Conservation (phyloP, 2,888 invertebrate genomes). For the Eueremaeus valkanovi region DNA sequence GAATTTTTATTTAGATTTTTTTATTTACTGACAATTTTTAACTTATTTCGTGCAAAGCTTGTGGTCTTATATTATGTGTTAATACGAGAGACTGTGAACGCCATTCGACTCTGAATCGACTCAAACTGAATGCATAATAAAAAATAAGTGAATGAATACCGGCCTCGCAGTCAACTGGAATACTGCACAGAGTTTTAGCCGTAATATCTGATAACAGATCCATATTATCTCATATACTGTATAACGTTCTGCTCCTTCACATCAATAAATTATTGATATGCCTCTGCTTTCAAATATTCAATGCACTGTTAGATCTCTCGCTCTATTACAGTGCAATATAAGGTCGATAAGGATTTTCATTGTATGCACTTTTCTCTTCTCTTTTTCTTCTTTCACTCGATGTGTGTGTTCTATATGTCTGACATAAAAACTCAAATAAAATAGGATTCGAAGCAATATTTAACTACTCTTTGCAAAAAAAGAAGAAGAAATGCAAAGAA, state of each 20-base stretch:
- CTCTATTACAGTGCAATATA: not conserved
- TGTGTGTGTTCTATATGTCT: slow-evolving; percentile 1
- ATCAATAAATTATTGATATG: slow-evolving; percentile 31
- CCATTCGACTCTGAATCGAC: not conserved
- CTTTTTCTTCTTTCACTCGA: slow-evolving; percentile 34
- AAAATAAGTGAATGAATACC: slow-evolving; percentile 11
- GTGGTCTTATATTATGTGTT: slow-evolving; percentile 13
- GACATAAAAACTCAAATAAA: not conserved
- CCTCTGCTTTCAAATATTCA: not conserved
- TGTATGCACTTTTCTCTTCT: slow-evolving; percentile 23
- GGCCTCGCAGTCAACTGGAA: not conserved
- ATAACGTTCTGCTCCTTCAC: slow-evolving; percentile 26
- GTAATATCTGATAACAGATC: slow-evolving; percentile 21
- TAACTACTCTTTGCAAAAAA: not conserved
- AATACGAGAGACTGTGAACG: not conserved
- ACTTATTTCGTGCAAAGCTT: too few species aligned
- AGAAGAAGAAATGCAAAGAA: not conserved
- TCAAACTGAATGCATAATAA: slow-evolving; percentile 1
- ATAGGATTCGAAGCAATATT: not conserved
- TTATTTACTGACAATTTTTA: not conserved
- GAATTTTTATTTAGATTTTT: not conserved
- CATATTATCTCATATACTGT: slow-evolving; percentile 9
- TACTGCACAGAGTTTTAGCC: too few species aligned
- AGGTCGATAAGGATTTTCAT: slow-evolving; percentile 18
- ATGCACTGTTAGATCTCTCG: not conserved